Evolutionary conservation across 2,888 invertebrate species (phyloP), one percentile per base, ranked within the genome.

Genomic region (Coleophora flavipennella): DNA sequence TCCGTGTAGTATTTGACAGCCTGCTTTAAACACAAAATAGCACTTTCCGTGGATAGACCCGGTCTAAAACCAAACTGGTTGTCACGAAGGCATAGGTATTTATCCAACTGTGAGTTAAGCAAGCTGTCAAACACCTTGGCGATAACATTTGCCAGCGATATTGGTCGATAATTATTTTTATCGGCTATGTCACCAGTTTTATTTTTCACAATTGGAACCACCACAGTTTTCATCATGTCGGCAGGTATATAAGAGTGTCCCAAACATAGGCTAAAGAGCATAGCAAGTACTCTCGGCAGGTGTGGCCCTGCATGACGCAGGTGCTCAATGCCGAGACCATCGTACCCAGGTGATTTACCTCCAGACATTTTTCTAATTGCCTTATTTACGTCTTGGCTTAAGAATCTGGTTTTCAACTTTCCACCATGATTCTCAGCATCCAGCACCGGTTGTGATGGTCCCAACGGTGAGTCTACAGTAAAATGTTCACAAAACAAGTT

Each of bases 141-240:
- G 1, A 38, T 35, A 7, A 35, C 32, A 10, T 38, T 42, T 1
- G 42, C 42, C 20, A 42, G 27, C 4, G 42, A 42, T 28, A 42
- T 42, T 10, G 42, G 39, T 10, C 42, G 31, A 13, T 42, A 42
- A 13, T 42, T 42, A n/a, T 26, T 11, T 10, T 13, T 27, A 14
- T 31, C 31, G 4, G 36, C 28, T 13, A 31, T 9, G 11, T 42
- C 36, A 4, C 43, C 43, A 1, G 43, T 46, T 28, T 37, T 41
- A 28, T 41, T 45, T 35, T 46, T 46, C 3, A 39, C 28, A n/a
- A 46, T 33, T 8, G 46, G 43, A 8, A 46, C 43, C 11, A 45
- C 43, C 1, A 45, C 35, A 11, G 42, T 43, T 20, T 37, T 36
- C 40, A 42, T 40, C 14, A 38, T 13, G 8, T 37, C 36, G n/a